Base-by-base conservation (phyloP, 2,888 invertebrate species). In the Dryocosmus kuriphilus region DNA sequence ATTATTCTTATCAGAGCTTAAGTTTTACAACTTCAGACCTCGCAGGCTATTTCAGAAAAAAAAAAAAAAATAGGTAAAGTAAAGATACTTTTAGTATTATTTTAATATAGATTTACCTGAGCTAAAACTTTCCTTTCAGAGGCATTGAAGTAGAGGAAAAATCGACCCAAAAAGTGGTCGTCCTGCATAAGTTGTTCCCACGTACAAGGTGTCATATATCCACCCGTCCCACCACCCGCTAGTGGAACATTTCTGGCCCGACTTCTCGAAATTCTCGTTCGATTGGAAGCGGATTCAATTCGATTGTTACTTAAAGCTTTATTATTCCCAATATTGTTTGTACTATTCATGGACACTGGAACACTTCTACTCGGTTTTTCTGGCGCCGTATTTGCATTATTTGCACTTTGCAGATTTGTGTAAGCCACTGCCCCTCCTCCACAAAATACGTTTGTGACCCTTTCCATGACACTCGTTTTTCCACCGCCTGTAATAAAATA, bases 381-480 rank as follows among this genome's bases (percentile, higher is more conserved):
- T 76, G 90, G 90, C 74, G 88, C 88, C 32, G 86, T 82, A 79
- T 87, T 88, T 30, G 87, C 87, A 79, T 89, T 89, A 77, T 90
- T 90, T 55, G 88, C 85, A 78, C 86, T 88, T 81, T 89, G 90
- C 71, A 90, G 81, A 87, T 89, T 90, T 81, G 89, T 88, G 71
- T 90, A 90, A 75, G 84, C 96, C 94, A 79, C 97, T 95, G 82
- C 95, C 86, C 92, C 92, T 77, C 96, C 95, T 19, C 97, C 97
- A 91, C 97, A 97, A 79, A 97, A 94, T 35, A 96, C 97, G 90
- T 96, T 96, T 71, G 97, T 97, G 79, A 97, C 97, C 85, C 97
- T 95, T 91, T 97, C 97, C 94, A 97, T 97, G 83, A 97, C 97
- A 90, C 95, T 95, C 35, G 94, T 93, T 87, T 94, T 93, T 80